These are phyloP conservation scores for Melanotaenia nigrans DNA, from an alignment of 2,797 vertebrate species.

Conservation along the genomic window DNA sequence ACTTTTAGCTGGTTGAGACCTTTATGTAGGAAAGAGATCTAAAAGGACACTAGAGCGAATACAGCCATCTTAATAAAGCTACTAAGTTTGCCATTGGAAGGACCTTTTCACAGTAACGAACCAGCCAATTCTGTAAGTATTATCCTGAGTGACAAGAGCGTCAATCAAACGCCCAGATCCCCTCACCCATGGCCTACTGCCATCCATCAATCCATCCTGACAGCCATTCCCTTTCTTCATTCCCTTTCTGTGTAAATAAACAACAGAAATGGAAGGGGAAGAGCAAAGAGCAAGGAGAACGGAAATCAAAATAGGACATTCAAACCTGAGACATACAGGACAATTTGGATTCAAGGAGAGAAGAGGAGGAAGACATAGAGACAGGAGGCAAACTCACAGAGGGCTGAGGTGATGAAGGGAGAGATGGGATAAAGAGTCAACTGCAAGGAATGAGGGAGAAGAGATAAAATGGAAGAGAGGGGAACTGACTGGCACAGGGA, in stretches of 20 bases:
- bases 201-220: conserved; percentile 70
- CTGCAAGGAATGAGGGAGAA: conserved; percentile 63
- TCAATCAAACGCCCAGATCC: conserved; percentile 67
- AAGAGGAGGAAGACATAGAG: not conserved
- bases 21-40: conserved; percentile 29
- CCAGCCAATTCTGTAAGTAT: conserved; percentile 66
- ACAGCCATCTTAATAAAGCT: conserved; percentile 30
- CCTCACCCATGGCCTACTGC: conserved; percentile 58
- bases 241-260: conserved; percentile 73
- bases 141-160: conserved; percentile 62
- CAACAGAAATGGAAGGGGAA: conserved; percentile 44
- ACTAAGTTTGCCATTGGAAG: conserved; percentile 1
- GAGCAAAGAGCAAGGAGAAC: conserved; percentile 16
- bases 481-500: conserved; percentile 60
- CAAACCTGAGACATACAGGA: conserved; percentile 47
- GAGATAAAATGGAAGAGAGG: conserved; percentile 44
- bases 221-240: conserved; percentile 48
- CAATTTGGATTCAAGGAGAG: conserved; percentile 25
- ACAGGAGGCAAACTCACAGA: conserved; percentile 51
- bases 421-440: conserved; percentile 49
- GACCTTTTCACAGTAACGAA: conserved; percentile 54
- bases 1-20: conserved; percentile 32
- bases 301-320: conserved; percentile 65
- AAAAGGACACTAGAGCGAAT: conserved; percentile 15
- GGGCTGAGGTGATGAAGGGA: conserved; percentile 45